Percentiles rank a stretch among this genome's conserved stretches.
These are phyloP conservation scores for Cepaea nemoralis DNA, from an alignment of 1,140 invertebrate genomes.

Conservation along the genomic window DNA sequence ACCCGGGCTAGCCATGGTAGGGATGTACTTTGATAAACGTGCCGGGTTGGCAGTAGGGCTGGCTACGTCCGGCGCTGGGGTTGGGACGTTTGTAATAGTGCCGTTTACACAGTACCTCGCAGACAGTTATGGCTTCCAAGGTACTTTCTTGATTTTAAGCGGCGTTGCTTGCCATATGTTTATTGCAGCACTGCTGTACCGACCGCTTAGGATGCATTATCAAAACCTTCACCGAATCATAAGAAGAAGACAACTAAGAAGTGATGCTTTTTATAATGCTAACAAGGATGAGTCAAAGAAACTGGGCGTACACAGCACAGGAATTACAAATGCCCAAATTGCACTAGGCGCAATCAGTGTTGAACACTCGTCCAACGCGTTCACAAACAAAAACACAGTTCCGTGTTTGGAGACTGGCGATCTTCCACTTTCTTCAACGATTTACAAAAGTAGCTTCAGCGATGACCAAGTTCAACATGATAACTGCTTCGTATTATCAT, in stretches of 20 bases:
- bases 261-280: neutral
- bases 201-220: slow-evolving; percentile 57
- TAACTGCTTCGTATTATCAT: slow-evolving; percentile 15
- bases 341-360: too few relatives aligned
- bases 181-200: slow-evolving; percentile 44
- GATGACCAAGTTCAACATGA: neutral
- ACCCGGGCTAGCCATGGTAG: slow-evolving; percentile 63
- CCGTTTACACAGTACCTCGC: slow-evolving; percentile 62
- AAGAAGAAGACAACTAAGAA: neutral
- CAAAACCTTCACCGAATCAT: neutral
- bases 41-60: slow-evolving; percentile 64
- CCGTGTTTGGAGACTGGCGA: neutral
- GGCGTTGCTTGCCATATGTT: slow-evolving; percentile 45
- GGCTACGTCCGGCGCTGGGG: slow-evolving; percentile 65
- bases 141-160: slow-evolving; percentile 46
- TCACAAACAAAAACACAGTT: neutral
- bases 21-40: slow-evolving; percentile 60
- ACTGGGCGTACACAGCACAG: too few relatives aligned
- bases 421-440: neutral
- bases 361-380: neutral
- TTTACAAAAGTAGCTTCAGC: neutral
- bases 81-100: slow-evolving; percentile 68
- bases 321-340: too few relatives aligned
- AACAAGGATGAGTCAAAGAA: neutral
- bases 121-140: slow-evolving; percentile 35